Evolutionary conservation across 2,797 vertebrate species (phyloP).

Genomic region (Myotis daubentonii): DNA sequence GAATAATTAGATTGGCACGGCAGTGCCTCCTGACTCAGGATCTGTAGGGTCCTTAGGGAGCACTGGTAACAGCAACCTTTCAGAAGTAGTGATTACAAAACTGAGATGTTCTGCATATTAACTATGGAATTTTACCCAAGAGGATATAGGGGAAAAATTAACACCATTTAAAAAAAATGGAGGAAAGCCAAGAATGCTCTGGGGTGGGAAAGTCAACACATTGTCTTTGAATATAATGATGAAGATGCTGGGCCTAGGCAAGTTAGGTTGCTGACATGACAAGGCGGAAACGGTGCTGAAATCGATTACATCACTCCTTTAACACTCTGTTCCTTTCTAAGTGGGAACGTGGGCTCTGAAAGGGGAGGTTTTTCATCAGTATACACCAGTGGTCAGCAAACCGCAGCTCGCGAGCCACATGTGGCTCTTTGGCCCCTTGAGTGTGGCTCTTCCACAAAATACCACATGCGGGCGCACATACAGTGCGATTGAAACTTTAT

Average conservation of each 20-base stretch:
- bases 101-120: conserved; percentile 87
- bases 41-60: conserved; percentile 85
- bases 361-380: neutral
- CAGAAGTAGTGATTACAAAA: conserved; percentile 89
- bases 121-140: conserved; percentile 82
- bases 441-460: too few species aligned
- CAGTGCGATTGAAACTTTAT: too few species aligned
- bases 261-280: conserved; percentile 70
- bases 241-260: conserved; percentile 78
- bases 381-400: neutral
- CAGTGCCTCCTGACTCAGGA: conserved; percentile 85
- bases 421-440: too few species aligned
- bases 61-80: conserved; percentile 89
- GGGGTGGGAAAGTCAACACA: conserved; percentile 19
- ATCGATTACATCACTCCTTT: conserved; percentile 60
- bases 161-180: neutral
- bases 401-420: too few species aligned
- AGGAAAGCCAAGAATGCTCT: conserved; percentile 31
- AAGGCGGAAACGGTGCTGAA: conserved; percentile 68
- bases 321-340: conserved; percentile 54
- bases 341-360: neutral
- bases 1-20: conserved; percentile 71
- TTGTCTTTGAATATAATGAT: conserved; percentile 73
- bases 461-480: too few species aligned
- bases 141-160: conserved; percentile 72